Evolutionary conservation across 2,888 invertebrate species (phyloP).

Genomic region (Spodoptera picta): DNA sequence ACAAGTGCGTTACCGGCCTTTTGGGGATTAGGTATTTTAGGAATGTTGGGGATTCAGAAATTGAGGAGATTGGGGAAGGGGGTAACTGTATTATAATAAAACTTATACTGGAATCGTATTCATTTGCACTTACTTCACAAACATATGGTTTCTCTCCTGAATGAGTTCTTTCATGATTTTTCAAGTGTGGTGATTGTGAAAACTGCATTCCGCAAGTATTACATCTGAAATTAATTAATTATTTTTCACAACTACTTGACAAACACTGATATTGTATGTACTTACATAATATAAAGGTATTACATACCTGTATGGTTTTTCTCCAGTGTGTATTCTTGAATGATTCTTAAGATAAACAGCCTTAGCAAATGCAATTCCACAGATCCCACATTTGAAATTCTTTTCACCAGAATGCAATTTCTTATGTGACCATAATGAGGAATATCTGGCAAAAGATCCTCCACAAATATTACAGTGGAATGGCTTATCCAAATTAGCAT

Average conservation of each 20-base stretch:
- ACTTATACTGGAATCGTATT: too few species aligned
- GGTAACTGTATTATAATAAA: too few species aligned
- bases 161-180: constrained; percentile 96
- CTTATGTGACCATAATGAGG: constrained; percentile 96
- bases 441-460: constrained; percentile 94
- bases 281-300: too few species aligned
- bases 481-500: constrained; percentile 92
- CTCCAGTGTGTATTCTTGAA: constrained; percentile 95
- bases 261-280: too few species aligned
- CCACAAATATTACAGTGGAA: constrained; percentile 97
- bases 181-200: constrained; percentile 95
- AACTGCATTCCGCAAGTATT: constrained; percentile 97
- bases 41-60: too few species aligned
- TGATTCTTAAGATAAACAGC: constrained; percentile 97
- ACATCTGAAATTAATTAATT: constrained; percentile 88
- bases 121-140: constrained; percentile 89
- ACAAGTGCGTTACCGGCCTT: too few species aligned
- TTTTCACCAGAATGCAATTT: constrained; percentile 94
- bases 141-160: constrained; percentile 96
- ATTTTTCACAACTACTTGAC: neutral
- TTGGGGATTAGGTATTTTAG: too few species aligned
- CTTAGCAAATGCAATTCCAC: constrained; percentile 96
- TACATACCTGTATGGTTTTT: constrained; percentile 83
- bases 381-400: constrained; percentile 96
- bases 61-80: too few species aligned